These are phyloP conservation scores for Paracentrotus lividus DNA, from an alignment of 53 echinoderm and acorn worm species.

Conservation along the genomic window DNA sequence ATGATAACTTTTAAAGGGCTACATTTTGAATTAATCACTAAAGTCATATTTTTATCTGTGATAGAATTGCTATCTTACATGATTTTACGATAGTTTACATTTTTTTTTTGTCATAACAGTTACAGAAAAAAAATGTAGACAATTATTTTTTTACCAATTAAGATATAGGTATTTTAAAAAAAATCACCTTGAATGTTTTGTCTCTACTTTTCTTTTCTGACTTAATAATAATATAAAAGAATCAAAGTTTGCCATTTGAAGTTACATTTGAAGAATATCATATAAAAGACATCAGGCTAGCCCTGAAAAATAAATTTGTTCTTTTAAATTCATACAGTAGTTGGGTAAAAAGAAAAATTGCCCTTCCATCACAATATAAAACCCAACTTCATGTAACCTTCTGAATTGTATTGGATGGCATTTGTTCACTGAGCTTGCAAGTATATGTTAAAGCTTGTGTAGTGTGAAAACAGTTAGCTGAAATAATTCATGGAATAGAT, in stretches of 20 bases:
- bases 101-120: no score
- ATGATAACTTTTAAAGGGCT: neutral
- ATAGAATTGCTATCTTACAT: no score
- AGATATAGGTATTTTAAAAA: no score
- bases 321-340: neutral
- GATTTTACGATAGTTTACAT: no score
- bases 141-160: no score
- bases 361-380: neutral
- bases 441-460: neutral
- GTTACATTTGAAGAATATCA: neutral
- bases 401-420: neutral
- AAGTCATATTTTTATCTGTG: neutral
- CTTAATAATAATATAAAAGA: no score
- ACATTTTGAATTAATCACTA: neutral
- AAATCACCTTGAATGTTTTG: no score
- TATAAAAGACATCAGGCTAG: neutral
- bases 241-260: no score
- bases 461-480: neutral
- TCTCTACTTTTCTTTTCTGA: no score
- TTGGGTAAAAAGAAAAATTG: neutral
- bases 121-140: no score
- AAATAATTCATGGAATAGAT: constrained; percentile 8
- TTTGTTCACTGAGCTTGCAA: neutral
- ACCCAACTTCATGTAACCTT: neutral
- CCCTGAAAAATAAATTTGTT: neutral